Conservation (phyloP, 2,113 vertebrate species). For the Pteronura brasiliensis region DNA sequence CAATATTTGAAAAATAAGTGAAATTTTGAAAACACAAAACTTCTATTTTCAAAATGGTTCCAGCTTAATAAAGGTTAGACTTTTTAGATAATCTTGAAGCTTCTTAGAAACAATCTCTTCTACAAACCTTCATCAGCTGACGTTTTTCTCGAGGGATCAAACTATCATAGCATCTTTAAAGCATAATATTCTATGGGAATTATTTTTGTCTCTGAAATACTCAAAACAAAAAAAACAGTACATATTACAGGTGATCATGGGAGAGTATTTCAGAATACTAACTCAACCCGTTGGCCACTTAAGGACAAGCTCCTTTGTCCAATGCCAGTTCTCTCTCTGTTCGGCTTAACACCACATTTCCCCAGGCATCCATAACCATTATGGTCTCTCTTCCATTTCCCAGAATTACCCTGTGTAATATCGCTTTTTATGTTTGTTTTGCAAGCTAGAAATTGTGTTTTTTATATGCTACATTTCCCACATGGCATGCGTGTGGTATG, state of each 20-base stretch:
- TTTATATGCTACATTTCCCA: not conserved
- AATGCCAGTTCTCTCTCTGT: not conserved
- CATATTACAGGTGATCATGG: not conserved
- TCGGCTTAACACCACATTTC: not conserved
- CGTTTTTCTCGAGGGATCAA: not conserved
- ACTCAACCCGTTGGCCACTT: not conserved
- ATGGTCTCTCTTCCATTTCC: not conserved
- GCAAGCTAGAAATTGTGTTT: slow-evolving; percentile 51
- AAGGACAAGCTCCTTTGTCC: fast-evolving
- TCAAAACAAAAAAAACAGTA: not conserved
- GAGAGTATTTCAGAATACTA: not conserved
- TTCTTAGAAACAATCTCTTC: not conserved
- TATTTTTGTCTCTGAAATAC: not conserved
- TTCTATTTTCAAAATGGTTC: not conserved
- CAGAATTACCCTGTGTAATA: slow-evolving; percentile 21
- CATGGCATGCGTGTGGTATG: not conserved
- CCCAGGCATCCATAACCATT: not conserved
- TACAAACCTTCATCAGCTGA: not conserved
- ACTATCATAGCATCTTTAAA: not conserved
- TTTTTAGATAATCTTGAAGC: not conserved
- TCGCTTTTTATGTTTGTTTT: slow-evolving; percentile 51
- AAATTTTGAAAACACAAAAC: not conserved
- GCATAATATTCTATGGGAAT: not conserved
- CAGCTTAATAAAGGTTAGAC: not conserved
- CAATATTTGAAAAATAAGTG: slow-evolving; percentile 9